A percentile compares a stretch with the other conserved stretches of the same genome.
These are phyloP conservation scores for Baronia brevicornis DNA, from an alignment of 2,888 invertebrate genomes.

Conservation along the genomic window DNA sequence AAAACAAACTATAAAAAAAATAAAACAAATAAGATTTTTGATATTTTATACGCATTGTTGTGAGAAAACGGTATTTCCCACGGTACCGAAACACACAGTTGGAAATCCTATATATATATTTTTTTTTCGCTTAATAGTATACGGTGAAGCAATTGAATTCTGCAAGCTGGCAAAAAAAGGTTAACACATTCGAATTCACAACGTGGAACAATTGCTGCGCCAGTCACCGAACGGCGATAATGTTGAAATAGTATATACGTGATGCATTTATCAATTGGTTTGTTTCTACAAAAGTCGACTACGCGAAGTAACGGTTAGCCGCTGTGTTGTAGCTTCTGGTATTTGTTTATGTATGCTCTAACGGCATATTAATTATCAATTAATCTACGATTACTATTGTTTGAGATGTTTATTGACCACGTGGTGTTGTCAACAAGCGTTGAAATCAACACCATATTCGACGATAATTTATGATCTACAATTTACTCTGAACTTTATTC, in stretches of 20 bases:
- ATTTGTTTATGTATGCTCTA: conserved; percentile 7
- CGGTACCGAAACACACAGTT: no score
- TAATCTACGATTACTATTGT: conserved; percentile 7
- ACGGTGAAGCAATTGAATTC: conserved; percentile 8
- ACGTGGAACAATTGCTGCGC: conserved; percentile 29
- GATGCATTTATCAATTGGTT: conserved; percentile 56
- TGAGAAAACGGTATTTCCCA: conserved; percentile 13
- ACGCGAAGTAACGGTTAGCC: conserved; percentile 31
- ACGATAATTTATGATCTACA: no score
- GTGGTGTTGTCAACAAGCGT: conserved; percentile 7
- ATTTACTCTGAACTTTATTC: no score
- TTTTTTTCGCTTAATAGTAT: conserved; percentile 6
- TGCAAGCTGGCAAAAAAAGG: conserved; percentile 27
- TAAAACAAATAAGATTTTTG: no score
- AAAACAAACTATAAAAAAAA: no score
- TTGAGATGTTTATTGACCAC: conserved; percentile 4
- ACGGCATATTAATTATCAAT: conserved; percentile 10
- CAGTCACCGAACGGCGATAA: conserved; percentile 30
- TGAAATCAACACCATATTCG: no score
- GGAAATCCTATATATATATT: no score
- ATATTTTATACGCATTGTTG: no score
- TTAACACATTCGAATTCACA: conserved; percentile 40
- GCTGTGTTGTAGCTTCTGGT: conserved; percentile 14
- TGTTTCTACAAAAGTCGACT: conserved; percentile 53
- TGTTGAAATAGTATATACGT: conserved; percentile 55